Conservation (phyloP, 2,888 invertebrate genomes). For the Sympetrum striolatum region DNA sequence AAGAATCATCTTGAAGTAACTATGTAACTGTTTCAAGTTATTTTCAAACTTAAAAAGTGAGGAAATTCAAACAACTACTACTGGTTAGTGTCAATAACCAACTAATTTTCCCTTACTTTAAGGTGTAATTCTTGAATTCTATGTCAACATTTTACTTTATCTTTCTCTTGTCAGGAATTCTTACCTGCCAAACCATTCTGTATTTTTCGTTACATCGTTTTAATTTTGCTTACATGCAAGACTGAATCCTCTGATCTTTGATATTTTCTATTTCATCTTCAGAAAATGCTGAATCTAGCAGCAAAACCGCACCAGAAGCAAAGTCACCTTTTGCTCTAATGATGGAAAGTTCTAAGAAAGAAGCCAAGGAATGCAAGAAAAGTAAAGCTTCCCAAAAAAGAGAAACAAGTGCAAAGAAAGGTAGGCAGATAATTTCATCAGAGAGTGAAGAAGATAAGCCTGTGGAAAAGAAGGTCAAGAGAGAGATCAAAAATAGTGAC, state of each 20-base stretch:
- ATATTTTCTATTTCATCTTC: neutral
- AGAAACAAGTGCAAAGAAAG: neutral
- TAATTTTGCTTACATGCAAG: no score
- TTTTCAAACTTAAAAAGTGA: no score
- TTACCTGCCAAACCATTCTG: neutral
- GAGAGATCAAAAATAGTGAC: neutral
- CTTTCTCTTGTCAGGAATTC: no score
- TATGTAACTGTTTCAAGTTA: no score
- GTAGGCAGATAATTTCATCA: no score
- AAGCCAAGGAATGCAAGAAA: neutral
- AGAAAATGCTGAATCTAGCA: neutral
- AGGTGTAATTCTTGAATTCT: no score
- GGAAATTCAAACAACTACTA: no score
- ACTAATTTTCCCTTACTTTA: no score
- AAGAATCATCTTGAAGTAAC: no score
- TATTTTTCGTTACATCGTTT: neutral
- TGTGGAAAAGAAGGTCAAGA: neutral
- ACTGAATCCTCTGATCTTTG: no score
- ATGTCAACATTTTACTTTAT: no score
- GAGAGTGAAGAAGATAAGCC: neutral
- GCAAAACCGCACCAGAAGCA: neutral
- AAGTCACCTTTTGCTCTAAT: neutral
- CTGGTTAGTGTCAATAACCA: no score
- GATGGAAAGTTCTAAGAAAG: slow-evolving; percentile 11
- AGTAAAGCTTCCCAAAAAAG: neutral